A percentile compares a stretch with the other conserved stretches of the same genome.
Conservation (phyloP, 2,113 vertebrate species). For the Phalacrocorax brasilianus region DNA sequence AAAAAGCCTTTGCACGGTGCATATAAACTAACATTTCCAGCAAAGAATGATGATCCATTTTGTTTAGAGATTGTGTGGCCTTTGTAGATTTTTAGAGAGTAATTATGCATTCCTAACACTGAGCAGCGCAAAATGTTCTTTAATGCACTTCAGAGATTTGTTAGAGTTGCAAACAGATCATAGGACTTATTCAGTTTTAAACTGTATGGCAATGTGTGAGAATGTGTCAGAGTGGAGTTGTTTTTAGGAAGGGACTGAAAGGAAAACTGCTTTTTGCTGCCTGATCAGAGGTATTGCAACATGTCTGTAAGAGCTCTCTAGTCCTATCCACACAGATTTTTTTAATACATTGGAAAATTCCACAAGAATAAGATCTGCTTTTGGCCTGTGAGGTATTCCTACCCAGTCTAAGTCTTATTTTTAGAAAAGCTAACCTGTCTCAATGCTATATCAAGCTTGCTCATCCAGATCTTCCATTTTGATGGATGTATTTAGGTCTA, state of each 20-base stretch:
- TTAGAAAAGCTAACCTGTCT: not conserved
- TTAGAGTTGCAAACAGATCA: not conserved
- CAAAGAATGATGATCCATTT: not conserved
- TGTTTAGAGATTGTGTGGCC: not conserved
- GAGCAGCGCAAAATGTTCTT: not conserved
- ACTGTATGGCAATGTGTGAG: not conserved
- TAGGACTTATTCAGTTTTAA: not conserved
- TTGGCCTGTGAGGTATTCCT: not conserved
- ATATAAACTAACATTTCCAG: not conserved
- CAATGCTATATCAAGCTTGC: not conserved
- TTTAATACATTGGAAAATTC: not conserved
- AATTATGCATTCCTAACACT: not conserved
- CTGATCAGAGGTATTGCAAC: not conserved
- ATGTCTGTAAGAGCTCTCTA: not conserved
- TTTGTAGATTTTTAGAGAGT: not conserved
- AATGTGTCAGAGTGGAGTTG: not conserved
- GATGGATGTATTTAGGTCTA: slow-evolving; percentile 55
- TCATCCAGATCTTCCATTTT: not conserved
- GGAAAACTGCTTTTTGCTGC: not conserved
- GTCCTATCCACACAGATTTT: not conserved
- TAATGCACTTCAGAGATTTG: not conserved
- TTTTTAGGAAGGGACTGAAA: not conserved
- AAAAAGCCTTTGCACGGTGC: not conserved
- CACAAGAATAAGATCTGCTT: not conserved
- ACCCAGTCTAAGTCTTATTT: not conserved